Conservation (phyloP, 2,888 invertebrate species). For the Congeria kusceri region DNA sequence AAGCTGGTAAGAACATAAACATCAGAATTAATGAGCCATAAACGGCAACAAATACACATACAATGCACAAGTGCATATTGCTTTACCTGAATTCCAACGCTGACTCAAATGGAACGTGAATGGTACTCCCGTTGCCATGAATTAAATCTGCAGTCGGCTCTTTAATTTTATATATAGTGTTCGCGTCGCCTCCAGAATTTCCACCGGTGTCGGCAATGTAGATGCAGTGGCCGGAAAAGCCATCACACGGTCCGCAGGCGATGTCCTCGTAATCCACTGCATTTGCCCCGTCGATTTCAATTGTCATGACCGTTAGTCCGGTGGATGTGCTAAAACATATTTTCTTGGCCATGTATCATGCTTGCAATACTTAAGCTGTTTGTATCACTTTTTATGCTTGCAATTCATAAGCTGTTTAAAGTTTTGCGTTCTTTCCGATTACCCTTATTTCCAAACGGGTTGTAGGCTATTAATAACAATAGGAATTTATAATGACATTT, state of each 20-base stretch:
- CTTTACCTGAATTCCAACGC: constrained; percentile 51
- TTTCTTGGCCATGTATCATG: too few relatives aligned
- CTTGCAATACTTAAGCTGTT: too few relatives aligned
- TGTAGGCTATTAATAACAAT: too few relatives aligned
- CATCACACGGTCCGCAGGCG: constrained; percentile 61
- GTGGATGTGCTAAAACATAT: constrained; percentile 28
- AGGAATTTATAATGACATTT: too few relatives aligned
- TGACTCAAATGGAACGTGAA: constrained; percentile 32
- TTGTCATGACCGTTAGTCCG: constrained; percentile 44
- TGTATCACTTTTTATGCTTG: too few relatives aligned
- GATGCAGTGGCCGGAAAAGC: constrained; percentile 58
- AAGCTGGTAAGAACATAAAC: too few relatives aligned
- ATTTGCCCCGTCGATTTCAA: constrained; percentile 57
- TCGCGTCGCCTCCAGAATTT: constrained; percentile 59
- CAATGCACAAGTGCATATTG: neutral
- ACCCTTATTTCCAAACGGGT: too few relatives aligned
- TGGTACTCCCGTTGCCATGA: neutral
- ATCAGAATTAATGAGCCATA: too few relatives aligned
- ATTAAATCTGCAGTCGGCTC: constrained; percentile 46
- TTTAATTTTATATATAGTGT: constrained; percentile 58
- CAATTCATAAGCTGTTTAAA: too few relatives aligned
- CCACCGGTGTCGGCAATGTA: constrained; percentile 66
- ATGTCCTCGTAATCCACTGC: constrained; percentile 68
- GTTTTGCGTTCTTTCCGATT: too few relatives aligned
- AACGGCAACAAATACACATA: too few relatives aligned